These are phyloP conservation scores for Lophotis ruficrista DNA, from an alignment of 2,113 vertebrate genomes.

Conservation along the genomic window DNA sequence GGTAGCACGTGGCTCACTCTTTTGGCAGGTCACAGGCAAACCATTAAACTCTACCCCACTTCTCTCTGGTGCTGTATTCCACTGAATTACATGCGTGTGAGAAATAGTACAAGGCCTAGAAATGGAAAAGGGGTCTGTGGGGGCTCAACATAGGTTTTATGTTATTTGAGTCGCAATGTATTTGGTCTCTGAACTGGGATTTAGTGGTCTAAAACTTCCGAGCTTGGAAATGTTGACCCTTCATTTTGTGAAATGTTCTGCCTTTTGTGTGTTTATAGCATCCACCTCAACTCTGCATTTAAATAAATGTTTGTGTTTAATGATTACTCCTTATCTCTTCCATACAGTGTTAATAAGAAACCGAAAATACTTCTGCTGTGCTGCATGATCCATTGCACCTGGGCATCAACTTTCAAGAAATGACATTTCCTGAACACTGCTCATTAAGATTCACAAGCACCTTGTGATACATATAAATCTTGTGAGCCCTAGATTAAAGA, in stretches of 20 bases:
- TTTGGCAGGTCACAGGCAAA: background rate
- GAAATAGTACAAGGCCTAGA: background rate
- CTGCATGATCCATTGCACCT: background rate
- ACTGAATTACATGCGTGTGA: background rate
- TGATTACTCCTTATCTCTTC: background rate
- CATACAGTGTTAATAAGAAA: conserved; percentile 32
- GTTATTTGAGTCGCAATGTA: background rate
- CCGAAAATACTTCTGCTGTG: background rate
- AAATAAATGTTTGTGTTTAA: conserved; percentile 17
- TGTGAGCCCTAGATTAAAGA: background rate
- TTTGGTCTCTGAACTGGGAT: background rate
- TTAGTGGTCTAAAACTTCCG: background rate
- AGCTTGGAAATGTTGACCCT: background rate
- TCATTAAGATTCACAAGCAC: background rate
- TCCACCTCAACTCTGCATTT: background rate
- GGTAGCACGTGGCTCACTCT: background rate
- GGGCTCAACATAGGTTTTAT: background rate
- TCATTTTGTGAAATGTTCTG: background rate
- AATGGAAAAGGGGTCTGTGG: background rate
- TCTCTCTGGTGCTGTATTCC: background rate
- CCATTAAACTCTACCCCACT: background rate
- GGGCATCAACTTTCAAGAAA: background rate
- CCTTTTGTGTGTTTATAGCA: background rate
- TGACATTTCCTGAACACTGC: conserved; percentile 1
- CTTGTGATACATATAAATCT: background rate